Conservation (phyloP, 2,113 vertebrate species). For the Alethe diademata region DNA sequence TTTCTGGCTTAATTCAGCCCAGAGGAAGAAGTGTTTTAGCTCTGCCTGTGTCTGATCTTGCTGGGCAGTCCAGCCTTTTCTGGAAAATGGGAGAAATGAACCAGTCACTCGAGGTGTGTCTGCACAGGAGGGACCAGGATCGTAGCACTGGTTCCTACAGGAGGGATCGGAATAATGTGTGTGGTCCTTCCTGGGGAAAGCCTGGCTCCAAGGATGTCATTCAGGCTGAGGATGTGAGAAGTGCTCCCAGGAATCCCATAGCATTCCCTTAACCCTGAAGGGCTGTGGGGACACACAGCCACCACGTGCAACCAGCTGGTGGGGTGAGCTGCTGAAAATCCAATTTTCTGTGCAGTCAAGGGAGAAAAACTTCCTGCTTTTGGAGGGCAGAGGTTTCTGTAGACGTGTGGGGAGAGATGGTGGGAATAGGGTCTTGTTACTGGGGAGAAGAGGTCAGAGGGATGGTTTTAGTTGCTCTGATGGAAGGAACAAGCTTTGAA, state of each 20-base stretch:
- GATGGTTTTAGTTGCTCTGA: background rate
- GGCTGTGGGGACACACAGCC: background rate
- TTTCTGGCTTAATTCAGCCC: background rate
- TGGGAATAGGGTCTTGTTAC: background rate
- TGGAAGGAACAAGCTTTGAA: background rate
- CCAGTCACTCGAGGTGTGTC: background rate
- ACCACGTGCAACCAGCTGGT: too few relatives aligned
- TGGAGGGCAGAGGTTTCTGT: background rate
- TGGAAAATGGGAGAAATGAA: background rate
- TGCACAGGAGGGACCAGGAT: background rate
- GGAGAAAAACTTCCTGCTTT: background rate
- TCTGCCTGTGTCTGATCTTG: background rate
- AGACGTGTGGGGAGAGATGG: background rate
- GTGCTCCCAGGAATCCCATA: background rate
- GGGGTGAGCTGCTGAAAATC: background rate
- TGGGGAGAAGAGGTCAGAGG: background rate
- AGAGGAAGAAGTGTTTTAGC: background rate
- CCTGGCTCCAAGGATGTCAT: background rate
- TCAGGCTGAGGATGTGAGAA: background rate
- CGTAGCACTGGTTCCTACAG: background rate
- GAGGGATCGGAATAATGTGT: rapidly evolving
- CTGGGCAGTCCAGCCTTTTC: background rate
- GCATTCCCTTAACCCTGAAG: background rate
- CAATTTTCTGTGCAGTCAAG: rapidly evolving
- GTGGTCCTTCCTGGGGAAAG: background rate